Percentiles rank a stretch among this genome's conserved stretches.
Evolutionary conservation across 2,888 invertebrate genomes (phyloP).

Genomic region (Ophion ellenae): DNA sequence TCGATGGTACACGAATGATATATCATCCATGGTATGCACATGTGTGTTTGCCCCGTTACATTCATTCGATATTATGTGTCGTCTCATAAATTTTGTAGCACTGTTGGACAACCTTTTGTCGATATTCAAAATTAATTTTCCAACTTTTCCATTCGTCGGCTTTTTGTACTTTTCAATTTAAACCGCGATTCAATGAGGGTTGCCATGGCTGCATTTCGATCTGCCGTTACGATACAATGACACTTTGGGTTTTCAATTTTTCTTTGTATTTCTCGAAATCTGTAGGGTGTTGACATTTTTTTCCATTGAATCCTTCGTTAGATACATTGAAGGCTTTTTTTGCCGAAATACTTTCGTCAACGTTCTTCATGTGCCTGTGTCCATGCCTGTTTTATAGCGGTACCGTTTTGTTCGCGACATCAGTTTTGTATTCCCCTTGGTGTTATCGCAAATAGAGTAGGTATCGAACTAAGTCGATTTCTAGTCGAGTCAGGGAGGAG

Average conservation of each 20-base stretch:
- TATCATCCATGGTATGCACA: background rate
- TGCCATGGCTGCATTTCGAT: no score
- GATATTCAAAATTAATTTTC: conserved; percentile 1
- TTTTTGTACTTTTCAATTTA: background rate
- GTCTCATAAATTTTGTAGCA: conserved; percentile 5
- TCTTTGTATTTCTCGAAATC: background rate
- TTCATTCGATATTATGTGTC: background rate
- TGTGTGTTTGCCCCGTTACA: background rate
- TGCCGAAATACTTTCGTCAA: background rate
- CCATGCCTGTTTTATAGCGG: background rate
- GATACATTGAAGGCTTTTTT: background rate
- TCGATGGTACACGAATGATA: conserved; percentile 43
- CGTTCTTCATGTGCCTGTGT: background rate
- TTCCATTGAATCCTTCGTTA: no score
- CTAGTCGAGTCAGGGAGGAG: background rate
- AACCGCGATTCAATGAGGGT: no score
- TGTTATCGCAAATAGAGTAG: conserved; percentile 7
- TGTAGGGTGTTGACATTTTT: no score
- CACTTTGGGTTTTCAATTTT: no score
- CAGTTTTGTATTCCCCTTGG: conserved; percentile 4
- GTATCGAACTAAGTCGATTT: background rate
- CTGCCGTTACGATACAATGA: no score
- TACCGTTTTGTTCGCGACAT: background rate
- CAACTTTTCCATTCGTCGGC: background rate
- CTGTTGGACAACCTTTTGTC: background rate